These are phyloP conservation scores for Tubiluchus corallicola DNA, from an alignment of 2,888 invertebrate species.

Conservation along the genomic window DNA sequence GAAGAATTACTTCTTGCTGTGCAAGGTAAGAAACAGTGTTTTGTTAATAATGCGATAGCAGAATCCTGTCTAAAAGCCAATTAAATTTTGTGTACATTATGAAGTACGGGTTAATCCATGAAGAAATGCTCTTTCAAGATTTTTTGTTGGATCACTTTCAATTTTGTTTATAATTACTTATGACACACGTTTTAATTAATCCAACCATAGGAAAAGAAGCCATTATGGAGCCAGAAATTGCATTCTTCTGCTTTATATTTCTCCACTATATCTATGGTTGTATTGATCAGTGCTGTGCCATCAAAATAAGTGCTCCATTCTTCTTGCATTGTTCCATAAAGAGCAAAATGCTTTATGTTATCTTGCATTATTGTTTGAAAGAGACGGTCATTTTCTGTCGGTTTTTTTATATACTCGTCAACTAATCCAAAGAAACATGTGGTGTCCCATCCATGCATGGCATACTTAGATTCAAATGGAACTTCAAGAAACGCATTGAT, in stretches of 20 bases:
- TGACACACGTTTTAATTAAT: not conserved
- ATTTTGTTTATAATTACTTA: no score
- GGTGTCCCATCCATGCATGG: not conserved
- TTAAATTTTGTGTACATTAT: not conserved
- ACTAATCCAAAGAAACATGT: not conserved
- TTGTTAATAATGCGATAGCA: not conserved
- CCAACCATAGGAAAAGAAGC: not conserved
- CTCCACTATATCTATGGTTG: not conserved
- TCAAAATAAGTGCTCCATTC: not conserved
- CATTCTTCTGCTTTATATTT: not conserved
- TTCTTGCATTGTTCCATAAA: not conserved
- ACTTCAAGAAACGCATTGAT: not conserved
- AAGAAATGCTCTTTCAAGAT: no score
- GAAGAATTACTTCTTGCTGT: conserved; percentile 79
- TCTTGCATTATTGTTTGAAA: not conserved
- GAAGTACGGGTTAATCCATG: no score
- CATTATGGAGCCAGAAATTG: not conserved
- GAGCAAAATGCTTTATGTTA: not conserved
- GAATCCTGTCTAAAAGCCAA: not conserved
- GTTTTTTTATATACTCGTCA: not conserved
- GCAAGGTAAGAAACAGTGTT: conserved; percentile 48
- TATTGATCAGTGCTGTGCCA: not conserved
- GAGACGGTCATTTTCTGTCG: not conserved
- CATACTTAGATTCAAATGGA: not conserved
- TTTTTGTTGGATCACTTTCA: no score